Evolutionary conservation across 2,888 invertebrate genomes (phyloP).

Genomic region (Hoplodrina blanda): DNA sequence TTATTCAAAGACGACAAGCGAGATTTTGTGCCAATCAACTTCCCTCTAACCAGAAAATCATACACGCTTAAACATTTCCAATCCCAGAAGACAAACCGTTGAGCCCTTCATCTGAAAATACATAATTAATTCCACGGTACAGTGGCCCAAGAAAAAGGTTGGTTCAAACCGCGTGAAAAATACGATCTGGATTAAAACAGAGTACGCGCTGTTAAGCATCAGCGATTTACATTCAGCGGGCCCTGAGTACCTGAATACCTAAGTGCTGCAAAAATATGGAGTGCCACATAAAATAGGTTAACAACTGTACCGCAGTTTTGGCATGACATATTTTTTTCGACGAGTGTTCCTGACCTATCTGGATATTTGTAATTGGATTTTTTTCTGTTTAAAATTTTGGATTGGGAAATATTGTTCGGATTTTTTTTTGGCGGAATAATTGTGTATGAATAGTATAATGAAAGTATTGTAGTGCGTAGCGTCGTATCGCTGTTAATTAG

Average conservation of each 20-base stretch:
- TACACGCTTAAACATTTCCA: constrained; percentile 24
- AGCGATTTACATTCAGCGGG: constrained; percentile 50
- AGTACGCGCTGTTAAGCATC: constrained; percentile 40
- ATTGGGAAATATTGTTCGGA: background rate
- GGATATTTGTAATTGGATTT: constrained; percentile 44
- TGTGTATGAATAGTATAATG: too few species aligned
- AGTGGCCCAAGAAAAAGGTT: constrained; percentile 40
- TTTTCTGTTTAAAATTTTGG: constrained; percentile 3
- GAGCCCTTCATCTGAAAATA: constrained; percentile 40
- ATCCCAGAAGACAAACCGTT: constrained; percentile 22
- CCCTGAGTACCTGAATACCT: constrained; percentile 8
- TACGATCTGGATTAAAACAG: constrained; percentile 17
- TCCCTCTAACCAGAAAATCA: constrained; percentile 26
- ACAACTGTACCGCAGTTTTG: constrained; percentile 56
- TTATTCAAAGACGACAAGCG: constrained; percentile 15
- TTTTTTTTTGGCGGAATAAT: too few species aligned
- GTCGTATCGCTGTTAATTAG: too few species aligned
- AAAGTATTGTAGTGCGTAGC: too few species aligned
- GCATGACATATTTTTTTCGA: constrained; percentile 41
- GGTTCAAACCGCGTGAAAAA: constrained; percentile 21
- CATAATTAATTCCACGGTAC: constrained; percentile 46
- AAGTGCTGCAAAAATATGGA: constrained; percentile 56
- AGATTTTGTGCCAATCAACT: constrained; percentile 1
- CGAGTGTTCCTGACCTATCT: constrained; percentile 48
- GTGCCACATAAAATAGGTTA: constrained; percentile 60